These are phyloP conservation scores for Cerastoderma edule DNA, from an alignment of 2,888 invertebrate genomes.

Conservation along the genomic window DNA sequence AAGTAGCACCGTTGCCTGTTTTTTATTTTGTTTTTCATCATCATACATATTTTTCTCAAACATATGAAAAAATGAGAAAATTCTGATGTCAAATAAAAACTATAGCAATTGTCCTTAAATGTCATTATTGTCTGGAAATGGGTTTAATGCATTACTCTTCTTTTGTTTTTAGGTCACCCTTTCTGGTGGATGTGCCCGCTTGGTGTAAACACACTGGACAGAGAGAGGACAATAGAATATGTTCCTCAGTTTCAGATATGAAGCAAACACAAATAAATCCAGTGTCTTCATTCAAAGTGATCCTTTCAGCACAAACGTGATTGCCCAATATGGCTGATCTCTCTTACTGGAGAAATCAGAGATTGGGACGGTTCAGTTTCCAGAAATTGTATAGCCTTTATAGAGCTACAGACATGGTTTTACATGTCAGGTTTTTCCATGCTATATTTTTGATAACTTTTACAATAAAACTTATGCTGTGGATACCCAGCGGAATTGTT, in stretches of 20 bases:
- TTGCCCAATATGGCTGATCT: not conserved
- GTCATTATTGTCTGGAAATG: not conserved
- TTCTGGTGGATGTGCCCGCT: slow-evolving; percentile 90
- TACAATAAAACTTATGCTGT: too few species aligned
- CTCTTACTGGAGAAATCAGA: not conserved
- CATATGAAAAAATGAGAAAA: not conserved
- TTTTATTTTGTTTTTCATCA: not conserved
- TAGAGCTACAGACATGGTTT: too few species aligned
- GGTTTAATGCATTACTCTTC: not conserved
- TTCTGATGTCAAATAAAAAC: too few species aligned
- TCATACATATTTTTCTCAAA: not conserved
- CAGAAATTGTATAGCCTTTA: not conserved
- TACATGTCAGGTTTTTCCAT: too few species aligned
- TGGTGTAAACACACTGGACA: slow-evolving; percentile 24
- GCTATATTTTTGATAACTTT: too few species aligned
- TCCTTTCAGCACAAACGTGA: not conserved
- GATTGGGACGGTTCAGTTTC: not conserved
- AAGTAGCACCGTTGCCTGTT: not conserved
- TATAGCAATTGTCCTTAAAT: too few species aligned
- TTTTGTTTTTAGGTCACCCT: slow-evolving; percentile 86
- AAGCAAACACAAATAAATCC: too few species aligned
- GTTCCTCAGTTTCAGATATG: slow-evolving; percentile 13
- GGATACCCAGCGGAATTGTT: too few species aligned
- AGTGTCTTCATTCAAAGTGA: slow-evolving; percentile 1
- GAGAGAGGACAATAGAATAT: slow-evolving; percentile 31